These are phyloP conservation scores for Tortricodes alternella DNA, from an alignment of 2,888 invertebrate species.

Conservation along the genomic window DNA sequence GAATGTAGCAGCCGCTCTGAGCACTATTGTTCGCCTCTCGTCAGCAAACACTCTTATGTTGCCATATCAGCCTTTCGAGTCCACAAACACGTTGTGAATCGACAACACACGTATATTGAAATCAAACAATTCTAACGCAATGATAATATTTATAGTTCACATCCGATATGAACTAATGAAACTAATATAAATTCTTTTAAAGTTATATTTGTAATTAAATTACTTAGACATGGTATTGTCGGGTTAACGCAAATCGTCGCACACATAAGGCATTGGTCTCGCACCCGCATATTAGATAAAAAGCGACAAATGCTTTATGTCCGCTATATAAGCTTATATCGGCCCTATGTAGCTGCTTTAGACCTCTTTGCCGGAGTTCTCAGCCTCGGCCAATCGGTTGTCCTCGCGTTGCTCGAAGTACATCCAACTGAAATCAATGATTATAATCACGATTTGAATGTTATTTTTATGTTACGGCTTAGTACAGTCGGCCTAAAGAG, in stretches of 20 bases:
- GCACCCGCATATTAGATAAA: too few species aligned
- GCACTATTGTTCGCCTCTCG: conserved; percentile 63
- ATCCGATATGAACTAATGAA: conserved; percentile 14
- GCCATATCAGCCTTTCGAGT: conserved; percentile 66
- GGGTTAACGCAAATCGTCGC: too few species aligned
- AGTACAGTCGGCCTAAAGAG: too few species aligned
- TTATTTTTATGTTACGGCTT: too few species aligned
- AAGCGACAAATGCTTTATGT: too few species aligned
- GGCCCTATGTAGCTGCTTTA: too few species aligned
- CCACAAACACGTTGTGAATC: conserved; percentile 62
- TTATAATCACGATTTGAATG: not conserved
- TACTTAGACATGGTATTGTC: conserved; percentile 10
- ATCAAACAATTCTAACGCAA: conserved; percentile 46
- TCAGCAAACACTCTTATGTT: conserved; percentile 71
- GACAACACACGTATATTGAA: conserved; percentile 58
- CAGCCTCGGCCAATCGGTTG: conserved; percentile 35
- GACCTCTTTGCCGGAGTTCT: conserved; percentile 23
- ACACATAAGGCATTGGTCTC: too few species aligned
- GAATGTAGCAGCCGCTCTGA: conserved; percentile 45
- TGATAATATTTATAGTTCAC: conserved; percentile 29
- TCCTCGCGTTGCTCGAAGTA: conserved; percentile 62
- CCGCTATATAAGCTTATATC: too few species aligned
- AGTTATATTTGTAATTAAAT: conserved; percentile 16
- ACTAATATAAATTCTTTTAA: too few species aligned
- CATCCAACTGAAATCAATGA: conserved; percentile 56